Base-by-base conservation (phyloP, 2,888 invertebrate genomes). In the Cryptocephalus moraei region DNA sequence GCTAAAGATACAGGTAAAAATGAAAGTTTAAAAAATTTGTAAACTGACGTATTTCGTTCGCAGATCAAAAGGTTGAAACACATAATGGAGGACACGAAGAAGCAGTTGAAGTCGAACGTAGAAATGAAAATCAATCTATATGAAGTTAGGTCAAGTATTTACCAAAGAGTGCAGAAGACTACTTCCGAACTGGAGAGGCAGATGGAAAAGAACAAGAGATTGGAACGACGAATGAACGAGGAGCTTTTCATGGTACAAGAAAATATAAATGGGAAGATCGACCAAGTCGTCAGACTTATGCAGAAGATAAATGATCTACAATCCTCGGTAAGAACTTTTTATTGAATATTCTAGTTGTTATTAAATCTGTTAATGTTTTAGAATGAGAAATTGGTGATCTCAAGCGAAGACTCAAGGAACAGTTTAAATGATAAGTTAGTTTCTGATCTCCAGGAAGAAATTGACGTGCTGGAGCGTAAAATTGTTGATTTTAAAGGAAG, bases 1-100 rank as follows among this genome's bases (percentile, higher is more conserved):
- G 39, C 48, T 56, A 32, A 54, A 49, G 45, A 52, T 53, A 31
- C 45, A 51, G 52, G 56, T 55, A 45, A 44, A 13, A 4, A 12
- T 34, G 3, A 9, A 14, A 14, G 14, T 38, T 22, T n/a, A 4
- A 12, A 14, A 11, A 14, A 31, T 8, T 43, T 1, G n/a, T 4
- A 13, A 9, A 11, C 31, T 10, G 9, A 33, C 12, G 22, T 33
- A 36, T 43, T 39, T 38, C 6, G 12, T 6, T 4, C 12, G n/a
- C 36, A 47, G 47, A 33, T 47, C 33, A 47, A 43, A 14, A 39
- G 33, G 12, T 38, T 47, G 9, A 40, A 43, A 22, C 34, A 43
- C 9, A 33, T 43, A 1, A 47, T 22, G 31, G 39, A 39, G 12
- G 47, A 47, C 12, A 39, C 43, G 10, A 33, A 9, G 11, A 38